Percentiles rank a stretch among this genome's conserved stretches.
Conservation (phyloP, 2,113 vertebrate species). For the Callithrix jacchus region DNA sequence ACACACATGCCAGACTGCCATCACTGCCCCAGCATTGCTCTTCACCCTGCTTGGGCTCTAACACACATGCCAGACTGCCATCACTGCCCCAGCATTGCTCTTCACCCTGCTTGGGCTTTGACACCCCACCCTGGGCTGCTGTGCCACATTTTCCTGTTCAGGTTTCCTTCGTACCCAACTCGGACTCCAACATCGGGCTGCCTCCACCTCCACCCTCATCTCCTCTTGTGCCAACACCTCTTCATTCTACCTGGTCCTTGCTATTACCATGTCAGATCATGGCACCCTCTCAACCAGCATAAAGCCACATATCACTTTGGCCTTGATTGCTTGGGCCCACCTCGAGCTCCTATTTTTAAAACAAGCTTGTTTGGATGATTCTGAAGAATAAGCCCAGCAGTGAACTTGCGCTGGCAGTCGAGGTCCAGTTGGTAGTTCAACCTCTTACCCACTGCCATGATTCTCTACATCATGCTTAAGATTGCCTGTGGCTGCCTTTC, state of each 20-base stretch:
- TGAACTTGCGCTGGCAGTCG: background rate
- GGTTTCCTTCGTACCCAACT: background rate
- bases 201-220: too few species aligned
- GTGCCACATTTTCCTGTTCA: background rate
- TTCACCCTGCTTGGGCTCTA: background rate
- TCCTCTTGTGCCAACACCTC: background rate
- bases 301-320: background rate
- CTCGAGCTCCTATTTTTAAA: background rate
- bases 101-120: background rate
- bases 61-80: background rate
- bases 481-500: background rate
- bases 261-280: background rate
- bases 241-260: background rate
- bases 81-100: background rate
- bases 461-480: background rate
- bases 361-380: background rate
- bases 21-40: background rate
- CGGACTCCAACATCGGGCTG: background rate
- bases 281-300: accelerated
- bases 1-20: background rate
- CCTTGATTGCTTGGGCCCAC: background rate
- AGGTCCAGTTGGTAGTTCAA: background rate
- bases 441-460: background rate
- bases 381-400: background rate
- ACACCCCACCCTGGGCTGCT: too few species aligned